A percentile compares a stretch with the other conserved stretches of the same genome.
Conservation (phyloP, 2,113 vertebrate species). For the Aythya baeri region DNA sequence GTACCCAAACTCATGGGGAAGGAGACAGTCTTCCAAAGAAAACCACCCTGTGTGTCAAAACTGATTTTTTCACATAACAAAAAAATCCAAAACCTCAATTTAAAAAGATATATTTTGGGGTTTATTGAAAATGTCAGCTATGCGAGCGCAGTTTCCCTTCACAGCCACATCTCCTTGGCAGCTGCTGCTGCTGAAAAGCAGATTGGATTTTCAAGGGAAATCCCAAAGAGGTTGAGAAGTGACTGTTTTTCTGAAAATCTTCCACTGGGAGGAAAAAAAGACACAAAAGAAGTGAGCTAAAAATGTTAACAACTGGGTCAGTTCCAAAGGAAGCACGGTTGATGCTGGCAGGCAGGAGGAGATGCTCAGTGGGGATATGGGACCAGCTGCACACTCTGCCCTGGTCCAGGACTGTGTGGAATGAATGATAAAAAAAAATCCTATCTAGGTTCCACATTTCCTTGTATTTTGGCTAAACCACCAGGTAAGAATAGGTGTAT, state of each 20-base stretch:
- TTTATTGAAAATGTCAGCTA: not conserved
- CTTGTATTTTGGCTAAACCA: not conserved
- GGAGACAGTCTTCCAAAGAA: not conserved
- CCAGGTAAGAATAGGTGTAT: accelerated
- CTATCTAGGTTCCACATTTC: not conserved
- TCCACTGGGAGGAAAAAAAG: not conserved
- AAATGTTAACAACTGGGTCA: not conserved
- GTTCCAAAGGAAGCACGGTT: not conserved
- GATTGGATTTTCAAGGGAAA: not conserved
- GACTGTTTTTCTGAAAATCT: not conserved
- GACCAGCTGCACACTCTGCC: not conserved
- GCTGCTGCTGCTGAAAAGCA: not conserved
- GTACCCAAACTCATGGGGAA: not conserved
- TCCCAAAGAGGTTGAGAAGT: not conserved
- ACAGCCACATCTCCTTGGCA: not conserved
- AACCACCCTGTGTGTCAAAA: not conserved
- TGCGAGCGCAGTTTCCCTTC: not conserved
- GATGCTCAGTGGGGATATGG: not conserved
- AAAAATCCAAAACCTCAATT: accelerated
- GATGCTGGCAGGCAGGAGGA: not conserved
- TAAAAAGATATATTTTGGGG: not conserved
- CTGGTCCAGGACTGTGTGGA: not conserved
- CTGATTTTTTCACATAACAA: not conserved
- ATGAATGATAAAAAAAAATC: accelerated
- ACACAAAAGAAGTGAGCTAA: not conserved